Conservation (phyloP, 2,888 invertebrate species). For the Nineta flava region DNA sequence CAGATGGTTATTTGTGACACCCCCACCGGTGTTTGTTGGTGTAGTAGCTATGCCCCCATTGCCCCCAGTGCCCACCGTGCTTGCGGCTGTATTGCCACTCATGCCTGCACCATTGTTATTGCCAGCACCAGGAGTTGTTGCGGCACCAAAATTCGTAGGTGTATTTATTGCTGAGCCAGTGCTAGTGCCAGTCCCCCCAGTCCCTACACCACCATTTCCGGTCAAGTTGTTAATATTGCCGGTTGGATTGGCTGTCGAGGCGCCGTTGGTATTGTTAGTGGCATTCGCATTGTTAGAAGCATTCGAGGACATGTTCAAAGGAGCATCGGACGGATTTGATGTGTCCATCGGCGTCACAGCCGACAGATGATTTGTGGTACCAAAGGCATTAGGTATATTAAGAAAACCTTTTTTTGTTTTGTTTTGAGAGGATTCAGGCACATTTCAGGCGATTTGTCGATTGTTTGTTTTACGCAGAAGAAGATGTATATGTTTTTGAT, state of each 20-base stretch:
- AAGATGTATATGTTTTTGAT: background rate
- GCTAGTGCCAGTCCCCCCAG: background rate
- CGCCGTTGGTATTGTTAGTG: slow-evolving; percentile 3
- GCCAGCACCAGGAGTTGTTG: slow-evolving; percentile 7
- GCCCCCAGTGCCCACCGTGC: slow-evolving; percentile 8
- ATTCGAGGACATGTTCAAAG: slow-evolving; percentile 6
- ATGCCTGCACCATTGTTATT: slow-evolving; percentile 11
- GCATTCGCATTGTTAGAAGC: slow-evolving; percentile 3
- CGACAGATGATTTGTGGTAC: background rate
- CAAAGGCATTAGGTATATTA: slow-evolving; percentile 6
- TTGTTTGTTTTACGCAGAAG: slow-evolving; percentile 13
- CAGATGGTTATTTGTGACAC: slow-evolving; percentile 1
- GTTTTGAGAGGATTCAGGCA: background rate
- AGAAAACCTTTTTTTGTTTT: background rate
- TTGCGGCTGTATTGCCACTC: slow-evolving; percentile 13
- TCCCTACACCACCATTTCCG: slow-evolving; percentile 1
- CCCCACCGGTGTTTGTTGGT: slow-evolving; percentile 1
- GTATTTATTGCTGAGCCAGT: slow-evolving; percentile 6
- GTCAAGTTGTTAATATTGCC: background rate
- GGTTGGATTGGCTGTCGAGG: slow-evolving; percentile 1
- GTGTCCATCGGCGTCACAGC: slow-evolving; percentile 6
- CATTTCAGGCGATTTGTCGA: slow-evolving; percentile 12
- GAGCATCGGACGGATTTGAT: slow-evolving; percentile 5
- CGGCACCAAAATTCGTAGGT: slow-evolving; percentile 1
- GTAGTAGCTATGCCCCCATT: background rate